Conservation (phyloP, 2,113 vertebrate species). For the Pandion haliaetus region DNA sequence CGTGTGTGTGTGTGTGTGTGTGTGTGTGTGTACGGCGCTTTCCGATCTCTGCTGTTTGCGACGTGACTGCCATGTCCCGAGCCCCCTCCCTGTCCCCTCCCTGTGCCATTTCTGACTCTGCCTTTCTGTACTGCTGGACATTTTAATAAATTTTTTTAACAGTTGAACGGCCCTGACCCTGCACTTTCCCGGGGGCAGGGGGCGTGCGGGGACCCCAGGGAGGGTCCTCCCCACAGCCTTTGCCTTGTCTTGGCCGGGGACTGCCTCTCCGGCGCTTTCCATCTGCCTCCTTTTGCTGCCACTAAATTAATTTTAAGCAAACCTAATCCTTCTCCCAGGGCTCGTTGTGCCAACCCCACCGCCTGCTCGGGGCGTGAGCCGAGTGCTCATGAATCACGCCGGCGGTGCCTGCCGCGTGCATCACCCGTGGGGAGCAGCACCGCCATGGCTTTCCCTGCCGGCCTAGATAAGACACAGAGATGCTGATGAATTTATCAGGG, state of each 20-base stretch:
- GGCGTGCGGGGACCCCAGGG: accelerated
- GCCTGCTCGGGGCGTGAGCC: not conserved
- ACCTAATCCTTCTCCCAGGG: not conserved
- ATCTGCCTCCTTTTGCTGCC: not conserved
- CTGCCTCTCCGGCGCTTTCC: accelerated
- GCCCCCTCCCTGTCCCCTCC: not conserved
- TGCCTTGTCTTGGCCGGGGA: not conserved
- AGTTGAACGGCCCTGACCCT: not conserved
- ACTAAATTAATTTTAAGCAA: not conserved
- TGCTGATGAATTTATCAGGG: not conserved
- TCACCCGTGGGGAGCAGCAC: not conserved
- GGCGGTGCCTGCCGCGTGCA: not conserved
- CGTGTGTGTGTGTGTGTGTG: no score
- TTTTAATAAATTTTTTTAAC: conserved; percentile 85
- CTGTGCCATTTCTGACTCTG: conserved; percentile 65
- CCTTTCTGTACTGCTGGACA: conserved; percentile 77
- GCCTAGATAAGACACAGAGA: accelerated
- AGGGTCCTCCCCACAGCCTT: not conserved
- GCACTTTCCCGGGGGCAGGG: not conserved
- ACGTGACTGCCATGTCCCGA: conserved; percentile 49
- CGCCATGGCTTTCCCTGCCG: not conserved
- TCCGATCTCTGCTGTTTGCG: conserved; percentile 28
- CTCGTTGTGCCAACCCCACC: not conserved
- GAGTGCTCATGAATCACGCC: not conserved
- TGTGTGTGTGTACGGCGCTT: not conserved